phyloP scores from a whole-genome alignment of 2,797 vertebrate species.

The Diglossa cyanea region DNA sequence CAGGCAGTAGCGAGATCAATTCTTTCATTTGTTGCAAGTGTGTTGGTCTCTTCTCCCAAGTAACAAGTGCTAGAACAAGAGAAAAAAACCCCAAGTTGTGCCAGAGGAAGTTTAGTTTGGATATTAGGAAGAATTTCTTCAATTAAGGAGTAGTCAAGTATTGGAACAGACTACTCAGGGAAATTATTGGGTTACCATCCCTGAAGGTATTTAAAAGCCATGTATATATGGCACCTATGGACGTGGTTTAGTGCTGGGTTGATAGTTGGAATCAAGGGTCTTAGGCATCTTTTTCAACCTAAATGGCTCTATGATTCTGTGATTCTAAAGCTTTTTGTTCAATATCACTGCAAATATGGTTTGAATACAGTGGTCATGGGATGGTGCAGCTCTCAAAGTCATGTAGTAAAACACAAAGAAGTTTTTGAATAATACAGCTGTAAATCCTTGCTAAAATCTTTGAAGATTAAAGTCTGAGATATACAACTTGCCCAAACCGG shows the following conservation, averaged over 20 bases:
- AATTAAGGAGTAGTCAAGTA: background rate
- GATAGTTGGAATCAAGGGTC: background rate
- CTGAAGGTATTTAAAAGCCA: background rate
- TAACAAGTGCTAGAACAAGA: background rate
- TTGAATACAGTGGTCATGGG: background rate
- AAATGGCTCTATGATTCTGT: background rate
- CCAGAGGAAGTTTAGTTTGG: background rate
- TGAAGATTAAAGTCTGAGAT: background rate
- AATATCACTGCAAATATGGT: background rate
- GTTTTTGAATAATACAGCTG: background rate
- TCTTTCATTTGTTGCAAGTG: background rate
- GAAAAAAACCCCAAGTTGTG: background rate
- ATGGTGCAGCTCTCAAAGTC: background rate
- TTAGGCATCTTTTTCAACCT: background rate
- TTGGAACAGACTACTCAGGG: background rate
- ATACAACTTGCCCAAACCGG: background rate
- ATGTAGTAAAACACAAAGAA: background rate
- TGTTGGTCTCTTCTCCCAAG: background rate
- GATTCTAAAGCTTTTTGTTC: background rate
- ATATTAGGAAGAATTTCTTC: background rate
- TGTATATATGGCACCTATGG: background rate
- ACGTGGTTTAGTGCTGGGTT: background rate
- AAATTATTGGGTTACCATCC: background rate
- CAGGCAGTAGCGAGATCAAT: accelerated
- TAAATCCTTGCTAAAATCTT: background rate